phyloP scores from a whole-genome alignment of 2,113 vertebrate genomes.

The Caranx melampygus region DNA sequence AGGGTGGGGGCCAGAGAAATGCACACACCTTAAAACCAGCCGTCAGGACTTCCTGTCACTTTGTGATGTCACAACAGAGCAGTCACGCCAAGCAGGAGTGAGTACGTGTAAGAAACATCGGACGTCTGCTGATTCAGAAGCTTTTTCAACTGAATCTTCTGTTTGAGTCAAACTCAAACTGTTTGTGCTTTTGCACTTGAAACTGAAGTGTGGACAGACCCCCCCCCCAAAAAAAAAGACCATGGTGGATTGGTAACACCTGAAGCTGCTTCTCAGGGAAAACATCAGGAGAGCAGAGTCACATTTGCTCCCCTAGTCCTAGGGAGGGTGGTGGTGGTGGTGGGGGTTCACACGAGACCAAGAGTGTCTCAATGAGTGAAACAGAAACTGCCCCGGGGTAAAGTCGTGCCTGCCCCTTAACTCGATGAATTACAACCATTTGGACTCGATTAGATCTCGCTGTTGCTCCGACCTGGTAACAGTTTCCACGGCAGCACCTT shows the following conservation, averaged over 20 bases:
- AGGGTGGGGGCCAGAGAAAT: no score
- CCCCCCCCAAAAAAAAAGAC: no score
- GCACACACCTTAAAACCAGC: no score
- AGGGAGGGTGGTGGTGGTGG: not conserved
- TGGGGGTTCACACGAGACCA: not conserved
- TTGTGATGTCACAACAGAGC: no score
- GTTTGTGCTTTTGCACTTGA: no score
- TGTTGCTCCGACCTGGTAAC: slow-evolving; percentile 25
- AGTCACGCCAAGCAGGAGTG: no score
- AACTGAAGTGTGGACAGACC: no score
- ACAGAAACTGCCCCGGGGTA: slow-evolving; percentile 1
- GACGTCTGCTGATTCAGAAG: no score
- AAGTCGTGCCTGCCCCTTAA: slow-evolving; percentile 22
- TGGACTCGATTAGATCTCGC: slow-evolving; percentile 51
- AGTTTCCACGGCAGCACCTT: slow-evolving; percentile 45
- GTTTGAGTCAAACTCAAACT: no score
- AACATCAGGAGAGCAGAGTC: slow-evolving; percentile 2
- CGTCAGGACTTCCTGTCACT: no score
- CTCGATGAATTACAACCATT: slow-evolving; percentile 51
- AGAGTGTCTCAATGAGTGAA: not conserved
- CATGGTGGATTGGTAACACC: not conserved
- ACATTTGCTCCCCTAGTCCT: not conserved
- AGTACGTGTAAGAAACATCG: no score
- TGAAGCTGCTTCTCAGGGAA: not conserved
- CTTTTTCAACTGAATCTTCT: no score